Evolutionary conservation across 2,888 invertebrate genomes (phyloP).

Genomic region (Carpatolechia fugitivella): DNA sequence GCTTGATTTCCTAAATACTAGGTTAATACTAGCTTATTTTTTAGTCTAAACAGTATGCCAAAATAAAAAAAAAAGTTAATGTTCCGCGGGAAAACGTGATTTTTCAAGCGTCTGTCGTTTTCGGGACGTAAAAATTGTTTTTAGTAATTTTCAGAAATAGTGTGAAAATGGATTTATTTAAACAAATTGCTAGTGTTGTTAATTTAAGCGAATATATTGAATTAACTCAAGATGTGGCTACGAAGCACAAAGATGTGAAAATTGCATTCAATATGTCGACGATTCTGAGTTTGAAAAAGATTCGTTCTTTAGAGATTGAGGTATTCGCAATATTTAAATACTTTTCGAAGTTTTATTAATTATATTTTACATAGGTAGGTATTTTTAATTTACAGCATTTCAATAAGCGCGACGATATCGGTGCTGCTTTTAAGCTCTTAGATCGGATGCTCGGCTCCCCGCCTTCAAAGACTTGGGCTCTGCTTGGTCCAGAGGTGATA

Average conservation of each 20-base stretch:
- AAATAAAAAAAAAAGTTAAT: not conserved
- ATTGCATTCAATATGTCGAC: conserved; percentile 51
- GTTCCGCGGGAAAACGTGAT: not conserved
- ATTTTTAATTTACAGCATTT: conserved; percentile 50
- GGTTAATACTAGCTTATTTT: too few relatives aligned
- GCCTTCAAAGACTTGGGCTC: conserved; percentile 52
- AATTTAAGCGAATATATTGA: conserved; percentile 48
- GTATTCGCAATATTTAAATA: conserved; percentile 28
- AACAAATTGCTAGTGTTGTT: conserved; percentile 40
- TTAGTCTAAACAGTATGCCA: too few relatives aligned
- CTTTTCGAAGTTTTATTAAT: not conserved
- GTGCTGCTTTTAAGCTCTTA: conserved; percentile 50
- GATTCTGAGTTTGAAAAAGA: conserved; percentile 50
- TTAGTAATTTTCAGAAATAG: not conserved
- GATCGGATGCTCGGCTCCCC: conserved; percentile 44
- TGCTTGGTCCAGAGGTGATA: conserved; percentile 51
- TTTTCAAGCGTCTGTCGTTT: not conserved
- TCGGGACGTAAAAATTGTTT: not conserved
- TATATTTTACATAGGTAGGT: not conserved
- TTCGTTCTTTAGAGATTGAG: conserved; percentile 55
- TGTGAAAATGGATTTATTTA: conserved; percentile 47
- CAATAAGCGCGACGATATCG: conserved; percentile 51
- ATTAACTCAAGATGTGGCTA: conserved; percentile 39
- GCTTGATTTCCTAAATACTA: too few relatives aligned
- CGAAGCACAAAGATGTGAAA: conserved; percentile 35